Base-by-base conservation (phyloP, 2,888 invertebrate species). In the Ochropacha duplaris region DNA sequence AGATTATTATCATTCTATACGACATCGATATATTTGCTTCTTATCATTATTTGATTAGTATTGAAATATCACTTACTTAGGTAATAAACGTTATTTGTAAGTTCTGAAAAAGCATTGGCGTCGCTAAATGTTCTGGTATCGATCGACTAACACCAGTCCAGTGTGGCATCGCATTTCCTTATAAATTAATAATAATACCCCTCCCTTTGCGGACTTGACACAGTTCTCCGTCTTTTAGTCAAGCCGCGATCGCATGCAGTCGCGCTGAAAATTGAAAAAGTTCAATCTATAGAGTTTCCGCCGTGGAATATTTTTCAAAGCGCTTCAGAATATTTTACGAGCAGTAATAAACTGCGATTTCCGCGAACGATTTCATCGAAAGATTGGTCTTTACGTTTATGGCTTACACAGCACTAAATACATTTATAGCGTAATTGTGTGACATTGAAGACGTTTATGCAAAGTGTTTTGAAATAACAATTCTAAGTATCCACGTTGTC, bases 201-300 rank as follows among this genome's bases (percentile, higher is more conserved):
- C 2, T 31, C 12, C 31, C 31, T 31, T 22, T 49, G 55, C 49
- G 9, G 26, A 49, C 49, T 22, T 16, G 55, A 56, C 56, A 56
- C 44, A 54, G 54, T 54, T 54, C 56, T 26, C 31, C 49, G 16
- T 22, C 31, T 54, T 65, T 44, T 62, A 64, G 50, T 64, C 52
- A 49, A 50, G 61, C 60, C 51, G 62, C 60, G 64, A 57, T 50
- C 55, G 60, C 59, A 54, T 56, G 36, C 19, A 60, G 56, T 39
- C 44, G 57, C 55, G 60, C 56, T 66, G 70, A 56, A 69, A 69
- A 68, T 70, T 63, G 58, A 66, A 66, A 64, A 66, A 31, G 55
- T n/a, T 60, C 44, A 44, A 19, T 14, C n/a, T 44, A 19, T 9
- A 19, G 9, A 44, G 8, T 56, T 62, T 58, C 58, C 57, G 54